Evolutionary conservation across 2,113 vertebrate genomes (phyloP).

Genomic region (Psilopsiagon aymara): DNA sequence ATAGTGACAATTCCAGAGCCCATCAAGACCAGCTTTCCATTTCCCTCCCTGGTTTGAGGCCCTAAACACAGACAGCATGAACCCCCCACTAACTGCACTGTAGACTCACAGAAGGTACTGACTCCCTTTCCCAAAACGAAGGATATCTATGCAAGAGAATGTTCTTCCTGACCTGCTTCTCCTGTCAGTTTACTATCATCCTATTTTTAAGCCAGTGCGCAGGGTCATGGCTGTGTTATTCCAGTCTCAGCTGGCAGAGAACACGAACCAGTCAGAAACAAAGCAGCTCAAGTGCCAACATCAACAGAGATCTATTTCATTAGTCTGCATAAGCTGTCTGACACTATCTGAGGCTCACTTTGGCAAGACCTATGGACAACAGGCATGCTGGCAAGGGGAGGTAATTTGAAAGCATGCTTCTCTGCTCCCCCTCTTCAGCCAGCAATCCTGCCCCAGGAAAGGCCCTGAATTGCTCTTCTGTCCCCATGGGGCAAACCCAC

Average conservation of each 20-base stretch:
- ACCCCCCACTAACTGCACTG: not conserved
- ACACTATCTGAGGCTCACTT: not conserved
- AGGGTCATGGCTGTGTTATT: accelerated
- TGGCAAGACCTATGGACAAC: not conserved
- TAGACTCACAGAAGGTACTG: not conserved
- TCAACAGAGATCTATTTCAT: not conserved
- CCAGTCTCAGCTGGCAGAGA: not conserved
- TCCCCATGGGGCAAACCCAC: not conserved
- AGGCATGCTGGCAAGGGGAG: accelerated
- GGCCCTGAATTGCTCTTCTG: accelerated
- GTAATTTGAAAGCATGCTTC: not conserved
- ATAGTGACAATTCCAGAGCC: not conserved
- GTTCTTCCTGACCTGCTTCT: not conserved
- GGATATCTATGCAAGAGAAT: not conserved
- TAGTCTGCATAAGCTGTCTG: not conserved
- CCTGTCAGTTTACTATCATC: not conserved
- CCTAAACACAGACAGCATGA: not conserved
- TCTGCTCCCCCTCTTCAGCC: not conserved
- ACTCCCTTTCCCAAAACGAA: not conserved
- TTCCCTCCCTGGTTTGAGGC: not conserved
- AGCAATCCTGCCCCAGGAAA: not conserved
- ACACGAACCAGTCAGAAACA: not conserved
- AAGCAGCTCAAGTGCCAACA: not conserved
- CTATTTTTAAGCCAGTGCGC: not conserved
- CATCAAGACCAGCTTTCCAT: not conserved